phyloP scores from a whole-genome alignment of 2,113 vertebrate genomes.

The Apteryx owenii region DNA sequence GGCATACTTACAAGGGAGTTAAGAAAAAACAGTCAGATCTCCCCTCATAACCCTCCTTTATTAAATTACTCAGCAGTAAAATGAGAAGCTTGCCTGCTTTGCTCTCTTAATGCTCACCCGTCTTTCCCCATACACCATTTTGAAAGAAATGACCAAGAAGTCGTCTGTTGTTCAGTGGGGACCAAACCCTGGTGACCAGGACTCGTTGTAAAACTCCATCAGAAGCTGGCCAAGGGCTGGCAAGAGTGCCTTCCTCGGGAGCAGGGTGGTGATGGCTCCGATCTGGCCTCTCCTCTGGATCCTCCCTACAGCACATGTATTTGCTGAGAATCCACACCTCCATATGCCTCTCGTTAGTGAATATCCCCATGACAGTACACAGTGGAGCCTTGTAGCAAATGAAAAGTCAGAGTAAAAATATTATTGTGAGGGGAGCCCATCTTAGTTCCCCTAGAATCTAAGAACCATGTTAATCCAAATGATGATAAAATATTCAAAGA shows the following conservation, averaged over 20 bases:
- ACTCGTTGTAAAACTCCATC: background rate
- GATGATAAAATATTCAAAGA: background rate
- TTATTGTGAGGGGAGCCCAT: background rate
- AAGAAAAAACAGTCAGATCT: background rate
- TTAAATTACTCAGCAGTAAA: background rate
- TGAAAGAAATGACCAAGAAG: background rate
- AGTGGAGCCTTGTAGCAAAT: background rate
- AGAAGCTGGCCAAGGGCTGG: background rate
- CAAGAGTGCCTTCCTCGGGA: background rate
- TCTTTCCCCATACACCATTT: background rate
- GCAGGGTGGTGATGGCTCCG: background rate
- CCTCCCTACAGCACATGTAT: background rate
- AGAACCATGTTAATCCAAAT: background rate
- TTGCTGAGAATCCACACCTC: background rate
- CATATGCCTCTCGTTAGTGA: background rate
- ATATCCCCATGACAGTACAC: too few relatives aligned
- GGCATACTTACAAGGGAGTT: background rate
- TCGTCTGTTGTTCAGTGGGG: background rate
- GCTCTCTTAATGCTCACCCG: background rate
- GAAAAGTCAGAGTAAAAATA: background rate
- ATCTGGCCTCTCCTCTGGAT: background rate
- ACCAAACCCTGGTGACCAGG: background rate
- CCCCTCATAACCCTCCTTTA: background rate
- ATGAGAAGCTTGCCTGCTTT: background rate
- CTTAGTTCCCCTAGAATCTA: background rate